phyloP scores from a whole-genome alignment of 2,113 vertebrate species.

The Notarius lentiginosus region DNA sequence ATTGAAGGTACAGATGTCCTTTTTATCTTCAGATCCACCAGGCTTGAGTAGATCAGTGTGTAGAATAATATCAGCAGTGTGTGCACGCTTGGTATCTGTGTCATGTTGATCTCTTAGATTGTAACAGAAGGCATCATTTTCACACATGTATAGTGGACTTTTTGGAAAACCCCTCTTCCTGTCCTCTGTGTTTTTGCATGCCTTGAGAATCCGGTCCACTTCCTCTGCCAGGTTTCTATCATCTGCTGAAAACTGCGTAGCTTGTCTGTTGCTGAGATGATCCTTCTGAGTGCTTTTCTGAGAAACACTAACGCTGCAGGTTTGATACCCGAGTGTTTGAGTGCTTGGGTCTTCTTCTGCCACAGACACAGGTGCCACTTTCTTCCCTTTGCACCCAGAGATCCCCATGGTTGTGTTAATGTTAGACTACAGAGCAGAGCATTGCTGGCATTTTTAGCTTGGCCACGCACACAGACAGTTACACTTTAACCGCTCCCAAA shows the following conservation, averaged over 20 bases:
- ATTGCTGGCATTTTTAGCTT: neutral
- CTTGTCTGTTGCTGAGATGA: constrained; percentile 61
- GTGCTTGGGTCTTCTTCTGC: constrained; percentile 46
- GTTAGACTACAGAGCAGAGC: neutral
- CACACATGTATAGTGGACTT: constrained; percentile 55
- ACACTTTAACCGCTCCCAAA: constrained; percentile 4
- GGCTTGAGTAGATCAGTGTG: neutral
- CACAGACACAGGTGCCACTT: constrained; percentile 66
- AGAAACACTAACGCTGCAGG: constrained; percentile 41
- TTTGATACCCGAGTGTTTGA: constrained; percentile 41
- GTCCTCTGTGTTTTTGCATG: constrained; percentile 46
- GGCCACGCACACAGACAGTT: neutral
- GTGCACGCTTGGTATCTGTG: neutral
- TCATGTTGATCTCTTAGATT: constrained; percentile 49
- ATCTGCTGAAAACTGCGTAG: constrained; percentile 59
- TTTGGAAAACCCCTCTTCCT: constrained; percentile 33
- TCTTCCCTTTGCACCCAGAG: constrained; percentile 69
- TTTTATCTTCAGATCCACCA: neutral
- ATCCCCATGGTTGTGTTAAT: constrained; percentile 64
- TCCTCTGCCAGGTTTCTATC: constrained; percentile 53
- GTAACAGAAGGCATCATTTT: constrained; percentile 63
- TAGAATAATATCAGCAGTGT: neutral
- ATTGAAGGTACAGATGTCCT: neutral
- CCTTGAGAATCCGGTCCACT: constrained; percentile 55
- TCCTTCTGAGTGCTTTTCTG: constrained; percentile 53